phyloP scores from a whole-genome alignment of 2,797 vertebrate genomes.

The Alfaro cultratus region DNA sequence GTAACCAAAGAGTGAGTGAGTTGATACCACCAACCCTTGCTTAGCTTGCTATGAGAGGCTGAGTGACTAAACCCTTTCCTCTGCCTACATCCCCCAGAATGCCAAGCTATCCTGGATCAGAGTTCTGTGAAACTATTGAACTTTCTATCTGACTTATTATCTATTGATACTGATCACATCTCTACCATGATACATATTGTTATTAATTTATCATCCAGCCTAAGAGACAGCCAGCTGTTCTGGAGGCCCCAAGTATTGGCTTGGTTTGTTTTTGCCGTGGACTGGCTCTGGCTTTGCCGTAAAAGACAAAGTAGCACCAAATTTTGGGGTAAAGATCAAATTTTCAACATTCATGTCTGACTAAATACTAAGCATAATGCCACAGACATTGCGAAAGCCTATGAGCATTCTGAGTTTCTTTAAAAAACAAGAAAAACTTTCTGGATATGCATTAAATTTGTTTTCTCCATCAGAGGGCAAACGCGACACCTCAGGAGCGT shows the following conservation, averaged over 20 bases:
- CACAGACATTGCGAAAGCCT: neutral
- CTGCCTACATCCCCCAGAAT: no score
- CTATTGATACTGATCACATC: no score
- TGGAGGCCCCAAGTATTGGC: neutral
- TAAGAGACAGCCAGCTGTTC: neutral
- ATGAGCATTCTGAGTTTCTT: neutral
- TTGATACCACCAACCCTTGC: no score
- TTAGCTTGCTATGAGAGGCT: no score
- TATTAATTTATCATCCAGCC: neutral
- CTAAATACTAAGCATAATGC: constrained; percentile 6
- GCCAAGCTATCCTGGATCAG: no score
- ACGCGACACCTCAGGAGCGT: constrained; percentile 25
- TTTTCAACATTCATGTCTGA: constrained; percentile 9
- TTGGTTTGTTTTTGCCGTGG: neutral
- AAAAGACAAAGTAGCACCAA: neutral
- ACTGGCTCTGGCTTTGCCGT: neutral
- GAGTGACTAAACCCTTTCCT: no score
- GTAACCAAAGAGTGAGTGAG: no score
- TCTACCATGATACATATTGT: no score
- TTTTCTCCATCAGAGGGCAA: constrained; percentile 20
- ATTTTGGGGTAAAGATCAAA: neutral
- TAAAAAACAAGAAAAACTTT: constrained; percentile 8
- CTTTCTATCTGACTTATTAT: no score
- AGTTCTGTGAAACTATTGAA: no score
- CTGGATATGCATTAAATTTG: constrained; percentile 35